Base-by-base conservation (phyloP, 2,113 vertebrate species). In the Pterocles gutturalis region DNA sequence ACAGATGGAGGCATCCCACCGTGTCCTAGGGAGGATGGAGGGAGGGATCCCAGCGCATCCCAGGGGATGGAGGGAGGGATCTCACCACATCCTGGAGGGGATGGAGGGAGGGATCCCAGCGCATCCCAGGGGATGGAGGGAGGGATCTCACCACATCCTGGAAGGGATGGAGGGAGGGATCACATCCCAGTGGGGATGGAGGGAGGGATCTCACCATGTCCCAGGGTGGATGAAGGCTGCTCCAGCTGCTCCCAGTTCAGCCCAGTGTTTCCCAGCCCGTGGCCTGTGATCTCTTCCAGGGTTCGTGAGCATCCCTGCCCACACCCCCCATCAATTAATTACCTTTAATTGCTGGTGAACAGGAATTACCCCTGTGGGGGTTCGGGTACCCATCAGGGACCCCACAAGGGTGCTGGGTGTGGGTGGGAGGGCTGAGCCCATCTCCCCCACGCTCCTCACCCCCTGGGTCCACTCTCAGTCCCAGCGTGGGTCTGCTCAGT, bases 381-480 rank as follows among this genome's bases (percentile, higher is more conserved):
- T 14, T 61, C 0, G 5, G 65, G 33, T 45, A 24, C 16, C 33
- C 29, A 26, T 7, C 5, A 3, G 22, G 31, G 33, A 60, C 14
- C 26, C 36, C 0, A 0, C 25, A 29, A 64, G 22, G 49, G 36
- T 45, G 41, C 51, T 31, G 65, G 49, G 58, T 57, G 64, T 57
- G 54, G 0, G 1, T 46, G 41, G 17, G 54, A 72, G 17, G 13
- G n/a, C 29, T 41, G 67, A 60, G 33, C 17, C 16, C 6, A 0
- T 8, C 29, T 58, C 4, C 25, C 38, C 41, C 1, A 0, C 0
- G 1, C 7, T 26, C 41, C 53, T 67, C 8, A 1, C 41, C 21
- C 54, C 1, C 0, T 29, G 55, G 41, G 7, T 13, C 54, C 19
- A 16, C 46, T 45, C 9, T 58, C 54, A 57, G 36, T 17, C 29